Evolutionary conservation across 2,113 vertebrate species (phyloP), one percentile per base, ranked within the genome.

Genomic region (Neodon shergylaensis): DNA sequence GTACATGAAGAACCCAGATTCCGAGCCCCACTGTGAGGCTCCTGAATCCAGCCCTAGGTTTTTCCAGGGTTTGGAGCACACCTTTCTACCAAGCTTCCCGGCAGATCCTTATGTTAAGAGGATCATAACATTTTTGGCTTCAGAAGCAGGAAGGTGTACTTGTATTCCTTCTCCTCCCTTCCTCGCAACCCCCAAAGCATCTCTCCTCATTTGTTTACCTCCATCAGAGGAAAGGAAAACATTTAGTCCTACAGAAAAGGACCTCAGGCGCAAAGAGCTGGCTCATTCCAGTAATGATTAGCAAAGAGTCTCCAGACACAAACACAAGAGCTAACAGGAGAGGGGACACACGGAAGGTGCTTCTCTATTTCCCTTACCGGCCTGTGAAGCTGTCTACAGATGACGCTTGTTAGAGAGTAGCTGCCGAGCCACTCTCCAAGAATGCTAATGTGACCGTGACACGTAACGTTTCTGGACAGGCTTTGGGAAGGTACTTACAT

Each of bases 401-500:
- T 0, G 22, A 90, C 78, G 42, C 68, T 78, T 77, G 13, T 1
- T 33, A 52, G 6, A 81, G 68, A 83, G 92, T 12, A 74, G 92
- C 21, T 74, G 66, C 47, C 24, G 31, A 42, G 39, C 49, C 66
- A 31, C 16, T 54, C 19, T 93, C 58, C 58, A 91, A 90, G 77
- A 78, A 79, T 24, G 73, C 94, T 95, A 5, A 73, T 79, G 81
- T 0, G 49, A 90, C 92, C 44, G 66, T 39, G 76, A 31, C 16
- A 8, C 36, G n/a, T 82, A 88, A 84, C 21, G 19, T 68, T 72
- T 31, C 39, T 44, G 88, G 61, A 33, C 73, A 88, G 92, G 58
- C 79, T 42, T 58, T 61, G 49, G 96, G 96, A 98, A 95, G 72
- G 90, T 92, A 99, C 99, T 99, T 97, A 99, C 99, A 65, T 99